Conservation (phyloP, 2,888 invertebrate genomes). For the Macaria liturata region DNA sequence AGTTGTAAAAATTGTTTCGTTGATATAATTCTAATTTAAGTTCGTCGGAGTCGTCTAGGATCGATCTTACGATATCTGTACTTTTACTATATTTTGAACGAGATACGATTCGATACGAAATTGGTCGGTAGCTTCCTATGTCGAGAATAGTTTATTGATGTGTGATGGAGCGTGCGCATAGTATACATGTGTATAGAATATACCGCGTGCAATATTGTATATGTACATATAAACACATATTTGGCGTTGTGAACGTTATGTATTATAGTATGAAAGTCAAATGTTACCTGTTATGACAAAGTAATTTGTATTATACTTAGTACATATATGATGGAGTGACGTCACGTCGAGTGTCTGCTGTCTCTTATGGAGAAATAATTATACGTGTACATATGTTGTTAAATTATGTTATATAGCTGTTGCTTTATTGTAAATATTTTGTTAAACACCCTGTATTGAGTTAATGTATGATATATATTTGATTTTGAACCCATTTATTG, state of each 20-base stretch:
- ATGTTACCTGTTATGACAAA: constrained; percentile 84
- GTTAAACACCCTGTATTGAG: constrained; percentile 68
- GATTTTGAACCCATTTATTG: constrained; percentile 57
- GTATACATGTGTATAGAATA: constrained; percentile 70
- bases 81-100: constrained; percentile 54
- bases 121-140: constrained; percentile 69
- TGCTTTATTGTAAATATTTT: constrained; percentile 81
- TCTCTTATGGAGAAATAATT: constrained; percentile 61
- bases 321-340: constrained; percentile 59
- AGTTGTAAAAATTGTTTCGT: constrained; percentile 69
- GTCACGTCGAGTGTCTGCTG: constrained; percentile 51
- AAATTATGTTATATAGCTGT: constrained; percentile 67
- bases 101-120: constrained; percentile 62
- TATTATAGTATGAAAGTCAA: constrained; percentile 81
- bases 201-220: constrained; percentile 83
- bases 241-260: constrained; percentile 83
- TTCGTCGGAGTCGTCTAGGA: constrained; percentile 58
- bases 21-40: constrained; percentile 51
- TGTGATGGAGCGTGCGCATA: constrained; percentile 61
- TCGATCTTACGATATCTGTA: constrained; percentile 51
- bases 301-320: constrained; percentile 75
- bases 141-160: constrained; percentile 57
- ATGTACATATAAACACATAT: constrained; percentile 64
- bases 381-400: constrained; percentile 77
- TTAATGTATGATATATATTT: constrained; percentile 60